Base-by-base conservation (phyloP, 1,140 invertebrate species). In the Mya arenaria region DNA sequence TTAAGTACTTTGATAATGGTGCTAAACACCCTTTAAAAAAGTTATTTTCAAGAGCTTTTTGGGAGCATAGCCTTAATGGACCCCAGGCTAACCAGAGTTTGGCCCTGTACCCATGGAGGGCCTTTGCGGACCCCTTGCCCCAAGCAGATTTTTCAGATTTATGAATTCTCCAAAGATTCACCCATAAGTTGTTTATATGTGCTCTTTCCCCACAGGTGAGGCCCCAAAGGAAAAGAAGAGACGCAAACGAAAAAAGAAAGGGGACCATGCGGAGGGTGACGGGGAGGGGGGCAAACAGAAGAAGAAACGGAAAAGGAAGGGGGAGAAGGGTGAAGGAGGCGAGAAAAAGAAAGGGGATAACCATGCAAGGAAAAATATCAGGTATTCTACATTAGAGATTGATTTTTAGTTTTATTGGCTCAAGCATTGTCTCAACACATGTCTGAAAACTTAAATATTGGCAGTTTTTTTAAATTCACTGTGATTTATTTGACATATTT, bases 201-300 rank as follows among this genome's bases (percentile, higher is more conserved):
- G n/a, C n/a, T n/a, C n/a, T n/a, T n/a, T 52, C 2, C 48, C 48
- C 19, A 52, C 48, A 1, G 48, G 48, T 17, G 48, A 52, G 4
- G 2, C 48, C 10, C 25, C 48, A 8, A 17, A 52, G 48, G 48
- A 52, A 52, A 60, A 75, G 48, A 74, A 68, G 37, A 73, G 84
- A 71, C 74, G 72, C 72, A 85, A 81, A 81, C 72, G 78, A 77
- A 28, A 96, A 96, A 28, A 96, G 96, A 96, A 74, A 97, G 69
- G 73, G 34, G 55, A 82, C n/a, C 74, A 68, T 23, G 60, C 39
- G 15, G 15, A 62, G 17, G 44, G 19, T 65, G 52, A 48, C 52
- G 85, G 75, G 15, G 58, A 39, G 30, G 56, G 48, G 36, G 44
- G 79, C 15, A 83, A 41, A 41, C 65, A 39, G 60, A 73, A 75